Conservation (phyloP, 2,113 vertebrate species). For the Perca schrenkii region DNA sequence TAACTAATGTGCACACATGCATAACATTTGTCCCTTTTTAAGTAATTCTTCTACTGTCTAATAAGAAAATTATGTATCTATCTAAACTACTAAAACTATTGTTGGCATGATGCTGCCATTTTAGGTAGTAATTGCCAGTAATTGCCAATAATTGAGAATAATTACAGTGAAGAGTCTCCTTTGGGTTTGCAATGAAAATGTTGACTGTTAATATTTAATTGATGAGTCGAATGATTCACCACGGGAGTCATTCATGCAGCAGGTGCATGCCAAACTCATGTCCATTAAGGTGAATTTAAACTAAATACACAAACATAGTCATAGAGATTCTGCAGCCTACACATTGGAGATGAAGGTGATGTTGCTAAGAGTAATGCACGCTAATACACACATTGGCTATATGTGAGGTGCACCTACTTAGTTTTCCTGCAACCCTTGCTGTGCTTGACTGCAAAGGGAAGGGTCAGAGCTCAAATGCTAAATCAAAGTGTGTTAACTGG, state of each 20-base stretch:
- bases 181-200: constrained; percentile 44
- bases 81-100: constrained; percentile 20
- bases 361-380: not conserved
- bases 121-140: constrained; percentile 47
- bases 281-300: constrained; percentile 9
- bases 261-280: constrained; percentile 3
- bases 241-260: constrained; percentile 22
- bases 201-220: constrained; percentile 53
- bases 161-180: constrained; percentile 36
- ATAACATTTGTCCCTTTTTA: not conserved
- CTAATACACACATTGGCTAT: not conserved
- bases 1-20: not conserved
- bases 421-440: not conserved
- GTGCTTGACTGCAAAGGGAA: not conserved
- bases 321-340: not conserved
- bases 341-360: not conserved
- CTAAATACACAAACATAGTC: not conserved
- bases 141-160: constrained; percentile 52
- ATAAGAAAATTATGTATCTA: constrained; percentile 16
- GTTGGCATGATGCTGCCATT: constrained; percentile 25
- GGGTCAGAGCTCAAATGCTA: constrained; percentile 15
- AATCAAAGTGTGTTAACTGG: not conserved
- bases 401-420: not conserved
- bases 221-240: constrained; percentile 11
- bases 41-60: constrained; percentile 13